Base-by-base conservation (phyloP, 2,113 vertebrate genomes). In the Malurus elegans region DNA sequence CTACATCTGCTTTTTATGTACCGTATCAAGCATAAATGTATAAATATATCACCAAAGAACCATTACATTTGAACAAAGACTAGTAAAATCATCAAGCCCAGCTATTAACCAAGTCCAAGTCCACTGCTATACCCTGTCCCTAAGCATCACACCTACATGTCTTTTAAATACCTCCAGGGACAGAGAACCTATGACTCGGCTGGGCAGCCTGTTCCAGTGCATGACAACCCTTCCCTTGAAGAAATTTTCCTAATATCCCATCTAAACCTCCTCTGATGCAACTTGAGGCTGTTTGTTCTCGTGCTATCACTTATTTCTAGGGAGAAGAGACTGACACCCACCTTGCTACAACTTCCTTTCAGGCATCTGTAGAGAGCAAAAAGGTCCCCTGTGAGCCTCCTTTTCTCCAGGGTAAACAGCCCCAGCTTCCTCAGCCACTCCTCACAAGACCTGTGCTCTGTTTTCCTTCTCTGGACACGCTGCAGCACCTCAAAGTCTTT, bases 101-200 rank as follows among this genome's bases (percentile, higher is more conserved):
- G 6, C 10, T 54, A 3, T 67, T 80, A 67, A 36, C 4, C 11
- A 16, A 25, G 47, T 47, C 34, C 11, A 50, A 32, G 34, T 44
- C 61, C 23, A 61, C 13, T 0, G 0, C 34, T 69, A n/a, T 16
- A 28, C 23, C 2, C 5, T 38, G 23, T 56, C 34, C 34, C 26
- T 61, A n/a, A 67, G 26, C 42, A 61, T 61, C 31, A 42, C 3
- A 36, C 42, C 18, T 74, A 42, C 21, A 8, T 6, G 10, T 60
- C 31, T 61, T 79, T 73, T 48, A 67, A 48, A 42, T 28, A 48
- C 14, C 11, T 62, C 31, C 40, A 74, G 23, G 31, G 34, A 36
- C 36, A 58, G 31, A 42, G 40, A 48, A 18, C 54, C 34, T 32
- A 17, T 31, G 13, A 29, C 23, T n/a, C 44, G 4, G 7, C 16